These are phyloP conservation scores for Anomalospiza imberbis DNA, from an alignment of 2,797 vertebrate genomes.

Conservation along the genomic window DNA sequence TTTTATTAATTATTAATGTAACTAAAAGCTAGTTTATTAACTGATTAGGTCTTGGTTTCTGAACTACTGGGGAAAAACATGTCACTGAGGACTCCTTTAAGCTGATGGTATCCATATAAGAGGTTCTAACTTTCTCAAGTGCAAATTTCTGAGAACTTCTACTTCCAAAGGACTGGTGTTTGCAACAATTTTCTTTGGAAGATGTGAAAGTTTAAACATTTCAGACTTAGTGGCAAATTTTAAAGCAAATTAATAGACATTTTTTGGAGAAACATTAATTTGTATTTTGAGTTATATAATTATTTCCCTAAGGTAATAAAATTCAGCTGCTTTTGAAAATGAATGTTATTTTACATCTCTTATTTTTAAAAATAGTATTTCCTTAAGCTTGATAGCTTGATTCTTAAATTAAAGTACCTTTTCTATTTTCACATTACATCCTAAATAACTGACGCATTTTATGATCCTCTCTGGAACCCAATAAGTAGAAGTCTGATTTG, in stretches of 20 bases:
- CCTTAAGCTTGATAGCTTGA: background rate
- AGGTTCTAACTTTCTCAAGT: background rate
- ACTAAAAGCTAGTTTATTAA: background rate
- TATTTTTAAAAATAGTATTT: background rate
- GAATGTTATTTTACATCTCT: background rate
- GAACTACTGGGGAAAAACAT: background rate
- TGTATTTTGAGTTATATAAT: background rate
- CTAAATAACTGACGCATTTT: background rate
- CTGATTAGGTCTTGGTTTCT: background rate
- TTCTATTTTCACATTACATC: background rate
- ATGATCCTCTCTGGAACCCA: background rate
- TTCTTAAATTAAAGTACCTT: background rate
- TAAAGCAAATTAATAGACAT: background rate
- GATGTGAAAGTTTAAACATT: background rate
- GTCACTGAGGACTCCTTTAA: background rate
- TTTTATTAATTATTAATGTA: background rate
- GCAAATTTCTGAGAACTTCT: background rate
- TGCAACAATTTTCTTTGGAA: background rate
- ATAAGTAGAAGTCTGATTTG: background rate
- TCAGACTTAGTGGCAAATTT: background rate
- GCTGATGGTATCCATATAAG: background rate
- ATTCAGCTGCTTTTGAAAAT: background rate
- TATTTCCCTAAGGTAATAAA: background rate
- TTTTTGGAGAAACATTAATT: background rate
- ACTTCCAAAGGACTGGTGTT: background rate